phyloP scores from a whole-genome alignment of 2,888 invertebrate species.

The Nysson spinosus region DNA sequence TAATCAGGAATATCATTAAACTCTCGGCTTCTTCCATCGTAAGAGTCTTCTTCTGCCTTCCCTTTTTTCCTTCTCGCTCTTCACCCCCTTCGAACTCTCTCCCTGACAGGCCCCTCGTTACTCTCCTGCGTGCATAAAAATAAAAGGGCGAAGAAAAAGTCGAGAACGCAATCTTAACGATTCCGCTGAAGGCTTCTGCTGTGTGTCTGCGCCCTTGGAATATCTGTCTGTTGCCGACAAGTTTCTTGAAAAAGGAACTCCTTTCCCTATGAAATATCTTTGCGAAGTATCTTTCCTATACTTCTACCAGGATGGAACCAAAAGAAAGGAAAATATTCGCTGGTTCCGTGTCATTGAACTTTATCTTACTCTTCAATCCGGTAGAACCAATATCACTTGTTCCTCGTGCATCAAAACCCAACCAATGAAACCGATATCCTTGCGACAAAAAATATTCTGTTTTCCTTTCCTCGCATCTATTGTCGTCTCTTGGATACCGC shows the following conservation, averaged over 20 bases:
- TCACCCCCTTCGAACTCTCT: slow-evolving; percentile 27
- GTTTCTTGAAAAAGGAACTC: slow-evolving; percentile 25
- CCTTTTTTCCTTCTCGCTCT: slow-evolving; percentile 26
- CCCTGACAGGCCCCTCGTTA: slow-evolving; percentile 65
- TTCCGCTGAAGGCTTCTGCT: slow-evolving; percentile 46
- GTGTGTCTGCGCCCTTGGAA: slow-evolving; percentile 19
- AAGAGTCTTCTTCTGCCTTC: slow-evolving; percentile 51
- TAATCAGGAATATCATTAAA: slow-evolving; percentile 78
- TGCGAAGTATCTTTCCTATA: no score
- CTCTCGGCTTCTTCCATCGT: slow-evolving; percentile 73
- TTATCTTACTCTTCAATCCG: no score
- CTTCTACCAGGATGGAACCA: no score
- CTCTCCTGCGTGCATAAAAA: slow-evolving; percentile 56
- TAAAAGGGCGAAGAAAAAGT: slow-evolving; percentile 49
- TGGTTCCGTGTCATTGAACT: no score
- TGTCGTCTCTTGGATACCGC: neutral
- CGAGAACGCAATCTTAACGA: slow-evolving; percentile 62
- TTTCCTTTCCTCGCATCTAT: neutral
- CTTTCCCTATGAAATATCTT: slow-evolving; percentile 6
- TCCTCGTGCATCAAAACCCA: no score
- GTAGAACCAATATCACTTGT: no score
- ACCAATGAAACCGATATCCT: no score
- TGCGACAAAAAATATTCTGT: no score
- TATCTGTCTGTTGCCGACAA: slow-evolving; percentile 36
- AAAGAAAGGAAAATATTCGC: no score